A percentile compares a stretch with the other conserved stretches of the same genome.
Evolutionary conservation across 2,888 invertebrate genomes (phyloP).

Genomic region (Rotaria sp.): DNA sequence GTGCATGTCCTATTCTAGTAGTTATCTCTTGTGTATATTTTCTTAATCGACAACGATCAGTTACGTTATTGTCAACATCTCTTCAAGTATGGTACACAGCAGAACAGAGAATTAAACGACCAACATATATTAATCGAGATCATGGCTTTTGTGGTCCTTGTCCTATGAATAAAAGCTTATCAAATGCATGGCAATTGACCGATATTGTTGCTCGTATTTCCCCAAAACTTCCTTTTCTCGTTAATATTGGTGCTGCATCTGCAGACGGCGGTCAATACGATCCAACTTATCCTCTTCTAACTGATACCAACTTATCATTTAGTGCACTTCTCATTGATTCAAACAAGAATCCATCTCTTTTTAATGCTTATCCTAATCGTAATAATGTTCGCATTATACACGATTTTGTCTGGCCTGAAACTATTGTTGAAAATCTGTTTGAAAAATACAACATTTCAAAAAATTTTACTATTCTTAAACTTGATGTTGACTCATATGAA

Average conservation of each 20-base stretch:
- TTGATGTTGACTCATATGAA: not conserved
- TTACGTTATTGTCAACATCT: not conserved
- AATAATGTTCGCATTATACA: not conserved
- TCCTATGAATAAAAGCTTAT: not conserved
- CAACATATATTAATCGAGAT: not conserved
- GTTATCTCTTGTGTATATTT: not conserved
- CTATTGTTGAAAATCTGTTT: not conserved
- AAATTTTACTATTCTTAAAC: not conserved
- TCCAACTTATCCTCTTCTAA: not conserved
- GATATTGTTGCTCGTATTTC: not conserved
- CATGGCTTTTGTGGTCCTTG: not conserved
- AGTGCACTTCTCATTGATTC: not conserved
- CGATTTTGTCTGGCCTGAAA: not conserved
- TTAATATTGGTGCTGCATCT: not conserved
- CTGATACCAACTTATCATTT: not conserved
- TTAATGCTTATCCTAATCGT: not conserved
- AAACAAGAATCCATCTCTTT: not conserved
- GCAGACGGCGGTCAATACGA: not conserved
- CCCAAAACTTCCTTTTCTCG: not conserved
- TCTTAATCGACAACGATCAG: not conserved
- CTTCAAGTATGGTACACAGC: not conserved
- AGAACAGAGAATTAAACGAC: not conserved
- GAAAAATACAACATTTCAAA: not conserved
- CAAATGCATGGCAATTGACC: not conserved
- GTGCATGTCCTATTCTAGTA: not conserved